Percentiles rank a stretch among this genome's conserved stretches.
These are phyloP conservation scores for Acrocera orbiculus DNA, from an alignment of 2,888 invertebrate genomes.

Conservation along the genomic window DNA sequence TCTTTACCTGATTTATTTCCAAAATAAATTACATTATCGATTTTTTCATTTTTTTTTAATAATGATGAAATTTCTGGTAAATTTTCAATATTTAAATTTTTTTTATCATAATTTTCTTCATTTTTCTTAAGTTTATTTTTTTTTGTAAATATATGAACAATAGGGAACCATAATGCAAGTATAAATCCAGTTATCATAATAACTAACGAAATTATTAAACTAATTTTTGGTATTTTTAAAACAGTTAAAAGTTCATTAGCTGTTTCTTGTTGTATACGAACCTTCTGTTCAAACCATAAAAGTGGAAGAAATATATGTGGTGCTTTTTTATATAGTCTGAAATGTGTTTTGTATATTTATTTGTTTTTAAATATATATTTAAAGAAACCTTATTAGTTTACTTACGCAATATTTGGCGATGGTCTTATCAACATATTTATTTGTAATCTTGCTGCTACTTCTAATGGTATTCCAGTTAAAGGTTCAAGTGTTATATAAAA, in stretches of 20 bases:
- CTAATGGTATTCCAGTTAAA: slow-evolving; percentile 53
- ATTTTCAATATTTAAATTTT: slow-evolving; percentile 1
- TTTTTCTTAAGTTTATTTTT: slow-evolving; percentile 1
- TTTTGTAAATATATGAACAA: slow-evolving; percentile 9
- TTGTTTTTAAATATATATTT: background rate
- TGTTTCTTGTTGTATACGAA: slow-evolving; percentile 39
- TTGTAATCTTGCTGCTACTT: slow-evolving; percentile 61
- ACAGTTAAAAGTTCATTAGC: slow-evolving; percentile 36
- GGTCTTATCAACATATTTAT: slow-evolving; percentile 57
- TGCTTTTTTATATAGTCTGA: slow-evolving; percentile 45
- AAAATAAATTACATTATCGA: slow-evolving; percentile 1
- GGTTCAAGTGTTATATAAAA: slow-evolving; percentile 64
- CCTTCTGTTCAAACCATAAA: slow-evolving; percentile 61
- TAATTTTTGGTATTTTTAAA: slow-evolving; percentile 35
- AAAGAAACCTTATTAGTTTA: slow-evolving; percentile 11
- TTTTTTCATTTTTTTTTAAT: slow-evolving; percentile 3
- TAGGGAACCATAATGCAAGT: slow-evolving; percentile 26
- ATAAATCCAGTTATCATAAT: slow-evolving; percentile 32
- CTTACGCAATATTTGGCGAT: slow-evolving; percentile 44
- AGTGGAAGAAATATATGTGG: slow-evolving; percentile 55
- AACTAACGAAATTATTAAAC: slow-evolving; percentile 33
- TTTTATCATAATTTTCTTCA: background rate
- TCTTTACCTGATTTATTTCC: background rate
- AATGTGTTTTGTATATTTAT: slow-evolving; percentile 14
- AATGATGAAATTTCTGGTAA: slow-evolving; percentile 12